Conservation (phyloP, 2,888 invertebrate species). For the Nudaria mundana region DNA sequence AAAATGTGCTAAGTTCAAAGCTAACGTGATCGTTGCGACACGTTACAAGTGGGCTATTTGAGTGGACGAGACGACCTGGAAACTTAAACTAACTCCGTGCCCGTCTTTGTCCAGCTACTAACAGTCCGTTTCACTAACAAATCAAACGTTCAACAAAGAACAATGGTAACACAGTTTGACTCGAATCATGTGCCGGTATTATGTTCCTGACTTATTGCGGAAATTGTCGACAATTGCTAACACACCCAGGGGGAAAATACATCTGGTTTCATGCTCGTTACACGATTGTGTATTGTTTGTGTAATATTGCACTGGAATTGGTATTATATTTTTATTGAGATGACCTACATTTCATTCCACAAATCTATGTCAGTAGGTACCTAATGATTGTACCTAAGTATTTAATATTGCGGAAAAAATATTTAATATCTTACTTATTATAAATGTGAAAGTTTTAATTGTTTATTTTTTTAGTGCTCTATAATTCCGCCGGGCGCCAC, state of each 20-base stretch:
- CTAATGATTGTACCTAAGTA: too few species aligned
- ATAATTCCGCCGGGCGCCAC: too few species aligned
- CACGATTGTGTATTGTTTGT: not conserved
- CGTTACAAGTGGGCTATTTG: conserved; percentile 61
- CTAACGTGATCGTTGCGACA: conserved; percentile 24
- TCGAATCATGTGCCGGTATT: conserved; percentile 26
- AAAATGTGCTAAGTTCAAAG: conserved; percentile 31
- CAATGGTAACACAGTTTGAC: conserved; percentile 20
- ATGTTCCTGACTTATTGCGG: conserved; percentile 28
- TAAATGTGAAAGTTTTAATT: too few species aligned
- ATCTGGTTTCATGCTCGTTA: not conserved
- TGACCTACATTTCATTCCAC: too few species aligned
- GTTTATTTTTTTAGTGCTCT: too few species aligned
- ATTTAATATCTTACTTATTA: too few species aligned
- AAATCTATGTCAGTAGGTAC: too few species aligned
- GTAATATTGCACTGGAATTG: too few species aligned
- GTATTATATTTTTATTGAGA: too few species aligned
- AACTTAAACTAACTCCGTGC: conserved; percentile 59
- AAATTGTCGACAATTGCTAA: conserved; percentile 6
- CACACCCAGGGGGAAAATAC: not conserved
- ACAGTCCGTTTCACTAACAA: conserved; percentile 41
- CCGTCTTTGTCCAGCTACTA: conserved; percentile 42
- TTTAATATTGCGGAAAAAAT: too few species aligned
- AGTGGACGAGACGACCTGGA: conserved; percentile 50
- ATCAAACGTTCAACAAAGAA: conserved; percentile 39